A percentile compares a stretch with the other conserved stretches of the same genome.
Conservation (phyloP, 2,113 vertebrate species). For the Tragulus kanchil region DNA sequence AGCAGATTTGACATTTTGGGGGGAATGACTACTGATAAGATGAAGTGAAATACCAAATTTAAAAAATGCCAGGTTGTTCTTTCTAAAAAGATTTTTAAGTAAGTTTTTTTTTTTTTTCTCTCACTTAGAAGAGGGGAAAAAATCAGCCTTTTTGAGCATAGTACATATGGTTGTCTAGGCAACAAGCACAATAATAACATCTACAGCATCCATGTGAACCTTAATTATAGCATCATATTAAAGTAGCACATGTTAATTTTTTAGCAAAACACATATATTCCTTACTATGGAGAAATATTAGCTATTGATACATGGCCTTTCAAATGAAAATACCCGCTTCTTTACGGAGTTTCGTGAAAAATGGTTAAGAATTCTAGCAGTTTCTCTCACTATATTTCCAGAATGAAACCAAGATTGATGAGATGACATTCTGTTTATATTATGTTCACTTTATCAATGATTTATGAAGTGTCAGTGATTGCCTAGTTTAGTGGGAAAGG, state of each 20-base stretch:
- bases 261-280: slow-evolving; percentile 45
- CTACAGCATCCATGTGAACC: slow-evolving; percentile 67
- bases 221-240: slow-evolving; percentile 77
- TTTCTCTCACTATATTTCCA: slow-evolving; percentile 42
- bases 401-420: not conserved
- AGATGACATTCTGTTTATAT: slow-evolving; percentile 23
- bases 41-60: slow-evolving; percentile 69
- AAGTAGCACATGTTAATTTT: slow-evolving; percentile 63
- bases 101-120: slow-evolving; percentile 41
- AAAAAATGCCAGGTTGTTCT: slow-evolving; percentile 60
- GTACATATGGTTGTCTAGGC: slow-evolving; percentile 79
- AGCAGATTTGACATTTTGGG: slow-evolving; percentile 29
- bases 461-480: not conserved
- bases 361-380: not conserved
- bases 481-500: not conserved
- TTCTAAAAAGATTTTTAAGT: slow-evolving; percentile 67
- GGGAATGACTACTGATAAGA: slow-evolving; percentile 66
- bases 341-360: slow-evolving; percentile 49
- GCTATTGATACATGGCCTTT: not conserved
- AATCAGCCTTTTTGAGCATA: slow-evolving; percentile 67
- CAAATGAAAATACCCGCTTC: slow-evolving; percentile 29
- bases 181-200: slow-evolving; percentile 82
- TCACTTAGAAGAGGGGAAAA: slow-evolving; percentile 38
- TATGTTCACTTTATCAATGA: slow-evolving; percentile 25
- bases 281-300: slow-evolving; percentile 48